Evolutionary conservation across 1,140 invertebrate species (phyloP).

Genomic region (Brachionus koreanus): DNA sequence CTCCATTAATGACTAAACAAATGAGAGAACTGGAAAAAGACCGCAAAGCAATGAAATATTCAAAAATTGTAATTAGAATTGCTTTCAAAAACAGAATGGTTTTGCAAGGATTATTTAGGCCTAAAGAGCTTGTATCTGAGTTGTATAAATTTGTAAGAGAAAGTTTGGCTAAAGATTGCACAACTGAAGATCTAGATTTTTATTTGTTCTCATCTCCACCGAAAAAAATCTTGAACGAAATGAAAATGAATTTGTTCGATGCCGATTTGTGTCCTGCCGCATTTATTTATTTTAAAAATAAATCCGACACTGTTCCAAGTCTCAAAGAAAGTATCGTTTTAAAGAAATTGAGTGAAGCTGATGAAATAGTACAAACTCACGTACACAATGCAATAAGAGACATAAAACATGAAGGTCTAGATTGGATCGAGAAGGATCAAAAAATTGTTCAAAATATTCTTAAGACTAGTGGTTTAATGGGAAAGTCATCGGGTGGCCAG

Average conservation of each 20-base stretch:
- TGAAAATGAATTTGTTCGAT: constrained; percentile 12
- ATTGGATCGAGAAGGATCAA: constrained; percentile 13
- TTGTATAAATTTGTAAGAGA: constrained; percentile 38
- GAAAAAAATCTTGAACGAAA: neutral
- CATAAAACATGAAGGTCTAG: constrained; percentile 29
- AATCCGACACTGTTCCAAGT: neutral
- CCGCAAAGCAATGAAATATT: constrained; percentile 40
- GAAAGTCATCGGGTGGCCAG: neutral
- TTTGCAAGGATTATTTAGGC: constrained; percentile 34
- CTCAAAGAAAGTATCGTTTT: neutral
- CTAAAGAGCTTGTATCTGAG: constrained; percentile 9
- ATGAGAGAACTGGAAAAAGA: constrained; percentile 41
- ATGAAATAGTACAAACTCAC: neutral
- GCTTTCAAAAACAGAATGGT: constrained; percentile 33
- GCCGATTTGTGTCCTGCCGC: constrained; percentile 15
- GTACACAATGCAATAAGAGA: constrained; percentile 21
- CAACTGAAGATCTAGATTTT: constrained; percentile 5
- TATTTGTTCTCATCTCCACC: constrained; percentile 36
- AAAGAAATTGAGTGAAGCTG: neutral
- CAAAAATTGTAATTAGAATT: constrained; percentile 12
- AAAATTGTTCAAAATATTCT: constrained; percentile 29
- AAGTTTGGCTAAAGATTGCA: neutral
- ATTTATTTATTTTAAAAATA: constrained; percentile 38
- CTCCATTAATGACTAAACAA: constrained; percentile 36
- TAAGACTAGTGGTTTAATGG: neutral